Percentiles rank a stretch among this genome's conserved stretches.
phyloP scores from a whole-genome alignment of 2,797 vertebrate species.

The Synaphobranchus kaupii region DNA sequence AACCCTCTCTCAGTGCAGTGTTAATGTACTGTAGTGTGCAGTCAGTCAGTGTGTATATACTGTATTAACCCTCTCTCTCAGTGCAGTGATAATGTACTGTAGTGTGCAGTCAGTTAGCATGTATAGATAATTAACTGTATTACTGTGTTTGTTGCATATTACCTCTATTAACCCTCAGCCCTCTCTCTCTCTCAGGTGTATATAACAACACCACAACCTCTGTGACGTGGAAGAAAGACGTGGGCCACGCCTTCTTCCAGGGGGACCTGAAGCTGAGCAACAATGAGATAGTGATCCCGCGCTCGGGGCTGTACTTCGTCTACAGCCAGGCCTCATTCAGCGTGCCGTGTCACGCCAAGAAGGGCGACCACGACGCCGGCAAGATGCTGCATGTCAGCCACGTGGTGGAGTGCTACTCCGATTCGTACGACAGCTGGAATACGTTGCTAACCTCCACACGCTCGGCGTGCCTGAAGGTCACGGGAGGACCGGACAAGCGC shows the following conservation, averaged over 20 bases:
- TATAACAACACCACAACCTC: constrained; percentile 30
- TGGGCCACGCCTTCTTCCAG: constrained; percentile 57
- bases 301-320: no score
- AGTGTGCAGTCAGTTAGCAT: no score
- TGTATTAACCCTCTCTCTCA: no score
- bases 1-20: no score
- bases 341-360: constrained; percentile 47
- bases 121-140: neutral
- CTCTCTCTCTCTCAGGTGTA: constrained; percentile 48
- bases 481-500: no score
- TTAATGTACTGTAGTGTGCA: no score
- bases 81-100: no score
- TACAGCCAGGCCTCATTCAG: constrained; percentile 69
- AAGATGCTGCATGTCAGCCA: constrained; percentile 60
- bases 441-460: constrained; percentile 62
- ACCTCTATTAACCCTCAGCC: neutral
- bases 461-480: no score
- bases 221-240: constrained; percentile 55
- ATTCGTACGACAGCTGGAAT: neutral
- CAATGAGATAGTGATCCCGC: no score
- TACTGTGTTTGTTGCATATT: neutral
- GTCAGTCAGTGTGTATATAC: no score
- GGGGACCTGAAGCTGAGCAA: constrained; percentile 54
- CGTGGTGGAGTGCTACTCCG: constrained; percentile 56
- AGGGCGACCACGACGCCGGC: rapidly evolving